Evolutionary conservation across 1,140 invertebrate genomes (phyloP), one percentile per base, ranked within the genome.

Genomic region (Cydia fagiglandana): DNA sequence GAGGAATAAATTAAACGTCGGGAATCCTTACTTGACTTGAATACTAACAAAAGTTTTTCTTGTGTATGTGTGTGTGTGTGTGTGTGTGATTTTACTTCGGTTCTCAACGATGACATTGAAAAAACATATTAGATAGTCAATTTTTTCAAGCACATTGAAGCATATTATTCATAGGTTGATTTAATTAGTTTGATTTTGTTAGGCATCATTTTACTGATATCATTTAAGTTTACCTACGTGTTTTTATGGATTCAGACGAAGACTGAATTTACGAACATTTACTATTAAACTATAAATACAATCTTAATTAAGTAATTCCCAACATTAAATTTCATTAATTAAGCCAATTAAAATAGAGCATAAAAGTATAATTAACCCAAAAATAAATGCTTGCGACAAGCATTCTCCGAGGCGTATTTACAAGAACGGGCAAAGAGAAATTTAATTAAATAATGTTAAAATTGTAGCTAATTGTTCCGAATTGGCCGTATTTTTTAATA

Each of bases 311-410:
- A 3, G 30, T 30, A 34, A 34, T 47, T 10, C 45, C 10, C 13
- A 12, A 4, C 4, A 47, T 2, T 12, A 61, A 24, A 61, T 61
- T 24, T 24, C 2, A 24, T 24, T 24, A 61, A 24, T 61, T 24
- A 61, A 9, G 53, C 15, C 12, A 5, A 61, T 12, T 61, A 38
- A 38, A 66, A 66, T 15, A 34, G 3, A 38, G n/a, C n/a, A 53
- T 70, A 38, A 70, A 70, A 70, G 15, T 70, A 20, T 45, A 70
- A 70, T 41, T 5, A 41, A 20, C 12, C 2, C 12, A 34, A 20
- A 70, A 70, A 45, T 34, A 70, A 20, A 41, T 24, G n/a, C 66
- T 70, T 41, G 34, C n/a, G 34, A 38, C 66, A 38, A 70, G 15
- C 15, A n/a, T 38, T 70, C 66, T 41, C 34, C 7, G 13, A 70